Evolutionary conservation across 2,113 vertebrate genomes (phyloP), one percentile per base, ranked within the genome.

Genomic region (Aplodontia rufa): DNA sequence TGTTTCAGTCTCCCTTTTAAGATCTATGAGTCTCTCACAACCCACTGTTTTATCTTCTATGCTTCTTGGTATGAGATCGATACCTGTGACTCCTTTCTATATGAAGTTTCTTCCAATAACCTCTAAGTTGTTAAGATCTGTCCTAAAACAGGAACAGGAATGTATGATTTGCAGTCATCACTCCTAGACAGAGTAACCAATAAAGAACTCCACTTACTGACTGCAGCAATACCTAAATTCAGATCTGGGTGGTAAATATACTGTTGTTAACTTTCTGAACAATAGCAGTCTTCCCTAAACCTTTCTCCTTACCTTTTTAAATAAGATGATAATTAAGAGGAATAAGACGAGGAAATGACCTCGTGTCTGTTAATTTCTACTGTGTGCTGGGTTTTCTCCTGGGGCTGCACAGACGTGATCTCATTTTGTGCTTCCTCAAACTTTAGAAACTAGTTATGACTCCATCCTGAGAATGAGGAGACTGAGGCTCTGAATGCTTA

Each of bases 1-100:
- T 58, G 1, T 8, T 19, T 35, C 28, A 53, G 0, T 60, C 32
- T 81, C 20, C 17, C 28, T 64, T 64, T 74, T 40, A 0, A 8
- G 76, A 13, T 22, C 13, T 1, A 0, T 4, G 12, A 1, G 2
- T 14, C n/a, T 90, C 32, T 4, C 26, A 5, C 0, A 5, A 66
- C 10, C 16, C n/a, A 42, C 0, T 8, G 8, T 24, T 6, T 10
- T 94, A 66, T 55, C 60, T 71, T 60, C 37, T 17, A 1, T 81
- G 45, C 45, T 28, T 45, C n/a, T 75, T 78, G n/a, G 20, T 60
- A 5, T 24, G 6, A 84, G 37, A 45, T 3, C 10, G 2, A 2
- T 47, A 72, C 58, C 37, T 11, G 2, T 2, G 8, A 0, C 4
- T 35, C 45, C 84, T 84, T 12, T 45, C 24, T 1, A 0, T 26